Evolutionary conservation across 23 tunicate genomes (phyloP), one percentile per base, ranked within the genome.

Genomic region (Clavelina lepadiformis): DNA sequence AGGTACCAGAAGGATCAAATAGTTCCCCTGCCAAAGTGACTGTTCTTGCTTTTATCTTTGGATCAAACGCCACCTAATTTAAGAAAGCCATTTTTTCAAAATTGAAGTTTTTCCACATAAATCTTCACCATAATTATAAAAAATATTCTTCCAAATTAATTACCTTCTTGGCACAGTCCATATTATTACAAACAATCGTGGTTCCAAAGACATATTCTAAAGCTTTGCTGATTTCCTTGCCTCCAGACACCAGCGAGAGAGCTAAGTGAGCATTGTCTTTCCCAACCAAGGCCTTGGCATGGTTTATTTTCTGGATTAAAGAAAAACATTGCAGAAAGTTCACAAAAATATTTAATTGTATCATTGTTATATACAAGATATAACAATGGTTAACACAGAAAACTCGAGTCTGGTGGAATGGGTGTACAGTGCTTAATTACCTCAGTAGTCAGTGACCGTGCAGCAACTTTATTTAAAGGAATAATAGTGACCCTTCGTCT

Each of bases 51-150:
- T 66, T 85, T 22, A 93, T 65, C 33, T 85, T 79, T 15, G 93
- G 88, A 46, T 93, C 75, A 68, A 75, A 89, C 3, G 97, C 97
- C 56, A 89, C 88, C 97, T 89, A 31, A 21, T n/a, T n/a, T n/a
- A 81, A 78, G 5, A 31, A 31, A 1, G 52, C n/a, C n/a, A n/a
- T n/a, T n/a, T n/a, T n/a, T n/a, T n/a, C n/a, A n/a, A n/a, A n/a
- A n/a, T n/a, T n/a, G n/a, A n/a, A n/a, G n/a, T n/a, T n/a, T n/a
- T n/a, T n/a, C n/a, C n/a, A n/a, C n/a, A n/a, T n/a, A n/a, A 41
- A 41, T 15, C 49, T 15, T 41, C 11, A 41, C 49, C 49, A 11
- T 41, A 41, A 41, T 11, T 11, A 41, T 41, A 41, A 41, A 41
- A 41, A 41, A 15, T 15, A 11, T 41, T 11, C 15, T 41, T 41